Base-by-base conservation (phyloP, 2,113 vertebrate genomes). In the Gnathonemus longibarbis region DNA sequence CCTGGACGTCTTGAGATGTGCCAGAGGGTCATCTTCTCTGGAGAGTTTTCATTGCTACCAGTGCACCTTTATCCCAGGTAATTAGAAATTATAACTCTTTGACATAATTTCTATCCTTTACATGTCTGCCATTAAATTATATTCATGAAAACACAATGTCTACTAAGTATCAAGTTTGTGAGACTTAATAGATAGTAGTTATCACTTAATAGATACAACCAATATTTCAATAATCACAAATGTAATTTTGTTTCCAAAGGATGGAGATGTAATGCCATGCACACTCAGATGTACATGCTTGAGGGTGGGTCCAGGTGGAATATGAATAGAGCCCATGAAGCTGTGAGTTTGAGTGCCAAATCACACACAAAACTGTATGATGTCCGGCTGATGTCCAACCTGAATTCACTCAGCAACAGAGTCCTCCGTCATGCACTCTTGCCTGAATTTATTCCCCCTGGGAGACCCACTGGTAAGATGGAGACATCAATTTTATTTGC, bases 61-160 rank as follows among this genome's bases (percentile, higher is more conserved):
- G 89, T 91, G 91, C 48, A 52, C 19, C 46, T 90, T 91, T 42
- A 89, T 92, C n/a, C 91, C 90, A 88, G 91, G 91, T 58, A 89
- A 88, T 42, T 89, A 86, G 3, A 88, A 84, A 74, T 56, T 45
- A 2, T 45, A 84, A 5, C 74, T 58, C 13, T 88, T 48, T 48
- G 27, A 80, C 70, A 17, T 1, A 1, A 84, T 84, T 46, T 84
- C 24, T 46, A 84, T 84, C 80, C 80, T 84, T 84, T 10, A 84
- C 80, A 84, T 46, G 42, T 84, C 80, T 84, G 80, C 80, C 80
- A 84, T 84, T 83, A 17, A 83, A 83, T 83, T 83, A 83, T 83
- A 83, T 83, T 83, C 77, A 83, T 83, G 39, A 39, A 39, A 80
- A 80, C 35, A 80, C 3, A 2, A 80, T 42, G 15, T 80, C 13